Conservation (phyloP, 1,140 invertebrate genomes). For the Drosophila pseudoananassae region DNA sequence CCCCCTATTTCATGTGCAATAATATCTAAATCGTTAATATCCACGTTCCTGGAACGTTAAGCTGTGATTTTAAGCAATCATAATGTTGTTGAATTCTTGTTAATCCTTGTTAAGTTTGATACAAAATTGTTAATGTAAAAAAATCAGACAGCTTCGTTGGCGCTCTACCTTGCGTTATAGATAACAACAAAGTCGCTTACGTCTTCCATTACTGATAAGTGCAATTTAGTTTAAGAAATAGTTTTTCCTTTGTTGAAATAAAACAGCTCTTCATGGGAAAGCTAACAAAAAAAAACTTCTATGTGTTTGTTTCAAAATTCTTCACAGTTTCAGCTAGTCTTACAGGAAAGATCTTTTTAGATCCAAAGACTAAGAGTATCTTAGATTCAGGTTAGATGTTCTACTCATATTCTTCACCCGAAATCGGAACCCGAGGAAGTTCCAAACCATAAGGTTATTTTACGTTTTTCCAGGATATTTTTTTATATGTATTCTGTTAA, state of each 20-base stretch:
- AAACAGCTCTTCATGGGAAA: slow-evolving; percentile 45
- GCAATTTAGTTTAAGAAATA: slow-evolving; percentile 39
- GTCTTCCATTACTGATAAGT: slow-evolving; percentile 56
- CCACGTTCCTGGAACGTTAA: slow-evolving; percentile 37
- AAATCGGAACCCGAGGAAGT: no score
- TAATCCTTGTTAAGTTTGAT: slow-evolving; percentile 33
- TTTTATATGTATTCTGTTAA: no score
- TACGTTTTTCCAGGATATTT: no score
- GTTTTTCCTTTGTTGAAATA: slow-evolving; percentile 48
- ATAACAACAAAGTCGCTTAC: slow-evolving; percentile 46
- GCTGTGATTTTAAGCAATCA: slow-evolving; percentile 20
- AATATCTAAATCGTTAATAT: slow-evolving; percentile 23
- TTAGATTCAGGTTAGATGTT: no score
- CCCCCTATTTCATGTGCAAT: slow-evolving; percentile 51
- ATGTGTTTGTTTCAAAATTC: neutral
- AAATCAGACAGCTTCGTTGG: slow-evolving; percentile 19
- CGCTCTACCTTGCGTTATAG: slow-evolving; percentile 22
- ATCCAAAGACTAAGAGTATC: no score
- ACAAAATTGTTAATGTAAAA: slow-evolving; percentile 8
- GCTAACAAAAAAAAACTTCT: slow-evolving; percentile 22
- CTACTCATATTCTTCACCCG: no score
- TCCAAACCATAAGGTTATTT: no score
- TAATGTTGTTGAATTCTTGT: slow-evolving; percentile 22
- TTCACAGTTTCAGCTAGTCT: neutral
- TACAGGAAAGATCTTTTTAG: neutral